A percentile compares a stretch with the other conserved stretches of the same genome.
These are phyloP conservation scores for Tragelaphus strepsiceros DNA, from an alignment of 2,113 vertebrate genomes.

Conservation along the genomic window DNA sequence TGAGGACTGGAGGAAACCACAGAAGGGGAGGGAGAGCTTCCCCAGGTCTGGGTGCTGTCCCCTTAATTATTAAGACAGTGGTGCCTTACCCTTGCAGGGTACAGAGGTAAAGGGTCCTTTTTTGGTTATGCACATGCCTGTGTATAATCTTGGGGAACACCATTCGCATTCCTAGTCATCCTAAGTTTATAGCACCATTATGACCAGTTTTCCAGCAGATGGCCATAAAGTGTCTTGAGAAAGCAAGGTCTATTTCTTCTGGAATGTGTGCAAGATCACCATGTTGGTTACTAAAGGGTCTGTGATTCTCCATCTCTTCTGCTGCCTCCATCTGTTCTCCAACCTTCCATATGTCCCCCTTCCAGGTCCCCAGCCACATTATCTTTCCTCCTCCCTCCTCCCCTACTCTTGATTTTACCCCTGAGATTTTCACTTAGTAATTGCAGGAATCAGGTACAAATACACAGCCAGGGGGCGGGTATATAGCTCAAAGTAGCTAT, in stretches of 20 bases:
- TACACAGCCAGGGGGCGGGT: background rate
- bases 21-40: background rate
- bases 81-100: too few relatives aligned
- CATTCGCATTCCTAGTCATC: background rate
- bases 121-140: background rate
- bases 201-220: constrained; percentile 56
- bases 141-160: background rate
- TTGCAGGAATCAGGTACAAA: background rate
- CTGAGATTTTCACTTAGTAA: background rate
- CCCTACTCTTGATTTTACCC: background rate
- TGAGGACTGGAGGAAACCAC: background rate
- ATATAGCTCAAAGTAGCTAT: rapidly evolving
- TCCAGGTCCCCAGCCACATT: background rate
- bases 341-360: background rate
- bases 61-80: background rate
- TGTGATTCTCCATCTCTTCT: background rate
- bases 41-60: background rate
- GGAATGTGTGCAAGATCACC: background rate
- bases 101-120: background rate
- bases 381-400: background rate
- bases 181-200: background rate
- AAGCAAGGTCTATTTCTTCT: constrained; percentile 7
- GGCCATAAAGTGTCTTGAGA: constrained; percentile 50
- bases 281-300: background rate
- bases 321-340: background rate